A percentile compares a stretch with the other conserved stretches of the same genome.
phyloP scores from a whole-genome alignment of 2,113 vertebrate genomes.

The Nipponia nippon region DNA sequence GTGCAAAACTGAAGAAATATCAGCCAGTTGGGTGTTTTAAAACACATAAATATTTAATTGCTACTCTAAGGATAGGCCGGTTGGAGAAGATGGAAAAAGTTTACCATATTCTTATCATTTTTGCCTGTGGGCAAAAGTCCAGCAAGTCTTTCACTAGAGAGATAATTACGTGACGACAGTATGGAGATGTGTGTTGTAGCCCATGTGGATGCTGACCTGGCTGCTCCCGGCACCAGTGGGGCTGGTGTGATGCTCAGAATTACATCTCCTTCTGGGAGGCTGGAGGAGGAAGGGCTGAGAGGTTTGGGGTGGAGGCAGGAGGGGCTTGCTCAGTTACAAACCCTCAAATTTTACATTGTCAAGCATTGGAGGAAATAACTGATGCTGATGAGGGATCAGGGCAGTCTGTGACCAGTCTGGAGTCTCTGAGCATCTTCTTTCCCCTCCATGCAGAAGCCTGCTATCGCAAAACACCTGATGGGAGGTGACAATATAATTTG shows the following conservation, averaged over 20 bases:
- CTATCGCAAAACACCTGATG: not conserved
- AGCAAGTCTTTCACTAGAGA: slow-evolving; percentile 61
- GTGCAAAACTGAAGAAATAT: slow-evolving; percentile 15
- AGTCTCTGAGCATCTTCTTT: not conserved
- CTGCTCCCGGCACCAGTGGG: slow-evolving; percentile 4
- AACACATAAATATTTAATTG: slow-evolving; percentile 50
- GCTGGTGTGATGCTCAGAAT: slow-evolving; percentile 46
- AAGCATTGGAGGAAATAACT: not conserved
- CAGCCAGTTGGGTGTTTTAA: slow-evolving; percentile 23
- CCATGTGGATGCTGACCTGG: slow-evolving; percentile 41
- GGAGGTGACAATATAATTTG: not conserved
- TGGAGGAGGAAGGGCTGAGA: not conserved
- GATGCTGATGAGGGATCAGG: not conserved
- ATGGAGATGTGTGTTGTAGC: not conserved
- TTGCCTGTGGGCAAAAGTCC: slow-evolving; percentile 59
- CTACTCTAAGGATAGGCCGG: not conserved
- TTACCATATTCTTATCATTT: slow-evolving; percentile 28
- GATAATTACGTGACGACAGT: slow-evolving; percentile 56
- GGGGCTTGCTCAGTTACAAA: not conserved
- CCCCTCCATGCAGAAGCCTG: not conserved
- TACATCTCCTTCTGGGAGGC: slow-evolving; percentile 33
- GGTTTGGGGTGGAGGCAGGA: not conserved
- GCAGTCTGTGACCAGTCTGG: not conserved
- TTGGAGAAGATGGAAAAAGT: slow-evolving; percentile 26
- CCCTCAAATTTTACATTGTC: not conserved